Evolutionary conservation across 2,888 invertebrate species (phyloP), one percentile per base, ranked within the genome.

Genomic region (Pyrgus malvae): DNA sequence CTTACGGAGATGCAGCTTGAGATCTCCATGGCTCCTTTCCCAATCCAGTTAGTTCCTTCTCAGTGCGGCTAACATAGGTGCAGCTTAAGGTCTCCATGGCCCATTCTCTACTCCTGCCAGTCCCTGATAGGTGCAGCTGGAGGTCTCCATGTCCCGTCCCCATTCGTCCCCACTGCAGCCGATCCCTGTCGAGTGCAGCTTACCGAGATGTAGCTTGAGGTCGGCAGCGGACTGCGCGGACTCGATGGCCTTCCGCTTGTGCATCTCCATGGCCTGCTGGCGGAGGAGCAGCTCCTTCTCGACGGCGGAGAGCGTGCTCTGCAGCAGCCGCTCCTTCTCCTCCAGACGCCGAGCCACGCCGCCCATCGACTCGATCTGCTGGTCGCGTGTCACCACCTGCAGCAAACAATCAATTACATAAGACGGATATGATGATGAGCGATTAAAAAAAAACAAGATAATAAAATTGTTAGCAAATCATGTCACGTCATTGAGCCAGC

Each of bases 261-360:
- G 98, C 95, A 98, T 96, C 87, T 99, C 99, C 96, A 98, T 96
- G 1, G 98, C 97, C 80, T 98, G 98, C 74, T 99, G 98, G 1
- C 98, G 92, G 56, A 98, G 84, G 51, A 97, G 92, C 60, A 98
- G 90, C 82, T 99, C 99, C 80, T 99, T 99, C 84, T 99, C 99
- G 2, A 97, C 96, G 1, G 97, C 97, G 0, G 96, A 94, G 45
- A 99, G 92, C 38, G 97, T 97, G 72, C 96, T 96, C 77, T 98
- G 98, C 56, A 99, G 88, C 56, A 98, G 93, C 8, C 98, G 92
- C 80, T 99, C 99, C 77, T 99, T 99, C 79, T 99, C 99, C 82
- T 99, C 99, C 29, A 99, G 88, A 67, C 98, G 97, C 44, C 98
- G 92, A 6, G 98, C 96, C 35, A 99, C 98, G 56, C 96, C 93